A percentile compares a stretch with the other conserved stretches of the same genome.
phyloP scores from a whole-genome alignment of 2,113 vertebrate species.

The Aspidoscelis tigris region DNA sequence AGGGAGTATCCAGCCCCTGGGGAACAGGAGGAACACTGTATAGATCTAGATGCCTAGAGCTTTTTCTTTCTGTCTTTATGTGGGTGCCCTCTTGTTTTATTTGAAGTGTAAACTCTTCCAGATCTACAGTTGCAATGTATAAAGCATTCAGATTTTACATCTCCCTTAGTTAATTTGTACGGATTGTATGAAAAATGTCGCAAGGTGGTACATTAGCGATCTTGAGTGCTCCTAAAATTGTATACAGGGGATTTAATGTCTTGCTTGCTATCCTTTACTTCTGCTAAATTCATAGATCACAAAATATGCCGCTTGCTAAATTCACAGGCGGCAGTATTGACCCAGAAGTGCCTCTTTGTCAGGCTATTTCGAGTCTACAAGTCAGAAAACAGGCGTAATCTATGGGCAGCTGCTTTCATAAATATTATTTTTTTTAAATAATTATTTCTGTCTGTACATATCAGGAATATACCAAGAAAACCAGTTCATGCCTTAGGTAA shows the following conservation, averaged over 20 bases:
- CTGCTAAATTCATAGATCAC: slow-evolving; percentile 14
- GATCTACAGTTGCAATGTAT: not conserved
- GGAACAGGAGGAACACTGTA: not conserved
- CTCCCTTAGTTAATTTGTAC: slow-evolving; percentile 17
- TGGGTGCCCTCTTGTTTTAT: not conserved
- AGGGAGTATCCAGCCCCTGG: slow-evolving; percentile 35
- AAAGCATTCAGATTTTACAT: not conserved
- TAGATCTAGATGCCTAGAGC: not conserved
- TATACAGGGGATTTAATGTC: not conserved
- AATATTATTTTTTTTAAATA: not conserved
- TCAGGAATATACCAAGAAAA: not conserved
- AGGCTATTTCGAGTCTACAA: not conserved
- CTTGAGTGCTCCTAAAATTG: not conserved
- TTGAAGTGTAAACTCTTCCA: not conserved
- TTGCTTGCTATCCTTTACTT: slow-evolving; percentile 6
- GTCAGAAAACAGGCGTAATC: slow-evolving; percentile 5
- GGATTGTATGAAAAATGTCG: slow-evolving; percentile 2
- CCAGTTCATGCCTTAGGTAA: not conserved
- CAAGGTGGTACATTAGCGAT: not conserved
- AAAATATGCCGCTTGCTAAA: slow-evolving; percentile 7
- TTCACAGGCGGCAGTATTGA: slow-evolving; percentile 3
- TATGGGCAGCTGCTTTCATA: slow-evolving; percentile 7
- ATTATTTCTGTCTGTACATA: not conserved
- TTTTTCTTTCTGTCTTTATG: slow-evolving; percentile 43
- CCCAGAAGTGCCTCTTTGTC: not conserved